Evolutionary conservation across 1,140 invertebrate genomes (phyloP), one percentile per base, ranked within the genome.

Genomic region (Cardiocondyla obscurior): DNA sequence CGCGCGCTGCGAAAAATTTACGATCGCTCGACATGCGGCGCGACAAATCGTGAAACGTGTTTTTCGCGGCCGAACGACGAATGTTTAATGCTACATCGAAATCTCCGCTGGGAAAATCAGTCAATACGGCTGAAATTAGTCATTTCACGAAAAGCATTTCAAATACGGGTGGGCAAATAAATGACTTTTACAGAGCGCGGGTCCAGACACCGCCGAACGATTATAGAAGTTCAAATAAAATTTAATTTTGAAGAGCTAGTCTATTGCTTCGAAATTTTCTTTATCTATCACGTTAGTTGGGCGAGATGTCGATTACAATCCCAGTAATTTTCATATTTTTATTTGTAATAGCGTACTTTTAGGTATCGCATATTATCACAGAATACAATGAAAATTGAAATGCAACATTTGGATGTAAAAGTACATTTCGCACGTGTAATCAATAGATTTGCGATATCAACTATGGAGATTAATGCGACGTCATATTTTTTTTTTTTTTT

Each of bases 51-150:
- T 44, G 51, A 64, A 76, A 51, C 39, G 36, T n/a, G 64, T 12
- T 60, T n/a, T n/a, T 28, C n/a, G n/a, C 19, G 19, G 12, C 46
- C 16, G 44, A 33, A 64, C 49, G 57, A 76, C 70, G 46, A 67
- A 77, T 77, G 60, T 39, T 36, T 67, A 67, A 67, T 51, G n/a
- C n/a, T n/a, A 65, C 22, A n/a, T 28, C 33, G 60, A 79, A 55
- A 79, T 39, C 74, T 79, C 74, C 25, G 25, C 25, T 30, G 74
- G 51, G 62, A 14, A 42, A 51, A 79, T 79, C 60, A 64, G n/a
- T 42, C 46, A 30, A 79, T 67, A 53, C 49, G 12, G 6, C n/a
- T 39, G 33, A 42, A 69, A 79, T 79, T 53, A 69, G 62, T 69
- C 62, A 79, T 79, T 79, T 79, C 16, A n/a, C 16, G 64, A 69